Base-by-base conservation (phyloP, 2,797 vertebrate species). In the Rhincodon typus region DNA sequence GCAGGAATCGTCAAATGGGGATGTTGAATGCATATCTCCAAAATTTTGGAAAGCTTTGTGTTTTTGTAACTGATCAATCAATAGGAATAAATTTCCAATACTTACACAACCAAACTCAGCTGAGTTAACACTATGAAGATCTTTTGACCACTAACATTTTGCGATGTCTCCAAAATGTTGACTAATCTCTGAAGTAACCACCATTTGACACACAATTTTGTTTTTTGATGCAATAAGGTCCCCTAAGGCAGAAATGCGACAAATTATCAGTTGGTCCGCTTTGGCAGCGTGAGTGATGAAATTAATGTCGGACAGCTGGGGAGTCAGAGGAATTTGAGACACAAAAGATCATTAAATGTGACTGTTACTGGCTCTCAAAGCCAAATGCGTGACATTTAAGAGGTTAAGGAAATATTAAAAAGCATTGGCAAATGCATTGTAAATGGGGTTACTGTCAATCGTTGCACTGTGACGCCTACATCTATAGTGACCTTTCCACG, bases 301-400 rank as follows among this genome's bases (percentile, higher is more conserved):
- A 93, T 93, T 69, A 42, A 93, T 50, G 12, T 93, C 25, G 90
- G 90, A 34, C 90, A 93, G 90, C 38, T 67, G 57, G 90, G 90
- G 90, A 42, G 62, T 69, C 1, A 19, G 90, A 50, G 38, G 90
- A 42, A 67, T 38, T 42, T 42, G 34, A 38, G n/a, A 25, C 0
- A 10, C 62, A 93, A 25, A 93, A 69, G 3, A 66, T 27, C 21
- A 27, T 93, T 93, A 23, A 66, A 69, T 42, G 66, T 93, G 57
- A 91, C 57, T 38, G 57, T 34, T 21, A 84, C 6, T 66, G 66
- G 66, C 30, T 69, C 12, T 42, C 0, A n/a, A 93, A 69, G 62
- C 90, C 90, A 93, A 93, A n/a, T 42, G n/a, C 3, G 23, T 93
- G 90, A 69, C n/a, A 93, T 93, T 93, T 69, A 38, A 69, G n/a